phyloP scores from a whole-genome alignment of 2,797 vertebrate species.

The Apogon hyalosoma region DNA sequence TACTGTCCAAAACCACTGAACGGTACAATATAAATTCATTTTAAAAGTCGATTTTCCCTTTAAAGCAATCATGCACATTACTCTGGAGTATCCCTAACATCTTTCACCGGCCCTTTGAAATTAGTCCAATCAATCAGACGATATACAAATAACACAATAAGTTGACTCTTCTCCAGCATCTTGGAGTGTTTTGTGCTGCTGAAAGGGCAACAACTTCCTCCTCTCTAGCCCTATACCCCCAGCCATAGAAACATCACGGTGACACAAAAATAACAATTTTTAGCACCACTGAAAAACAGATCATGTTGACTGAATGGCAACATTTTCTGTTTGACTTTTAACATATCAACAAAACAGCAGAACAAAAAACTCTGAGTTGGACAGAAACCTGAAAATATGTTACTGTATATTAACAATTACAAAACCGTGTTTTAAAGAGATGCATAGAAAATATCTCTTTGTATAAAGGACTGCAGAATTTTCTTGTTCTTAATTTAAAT shows the following conservation, averaged over 20 bases:
- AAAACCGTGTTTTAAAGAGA: conserved; percentile 51
- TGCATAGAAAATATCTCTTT: conserved; percentile 38
- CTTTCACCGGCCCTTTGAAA: conserved; percentile 55
- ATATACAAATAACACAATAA: conserved; percentile 56
- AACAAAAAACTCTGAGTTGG: conserved; percentile 38
- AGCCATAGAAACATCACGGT: conserved; percentile 55
- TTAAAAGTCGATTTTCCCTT: conserved; percentile 52
- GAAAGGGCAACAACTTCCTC: conserved; percentile 68
- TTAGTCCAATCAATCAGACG: conserved; percentile 63
- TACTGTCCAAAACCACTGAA: conserved; percentile 6
- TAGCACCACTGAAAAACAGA: conserved; percentile 81
- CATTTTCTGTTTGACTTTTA: conserved; percentile 45
- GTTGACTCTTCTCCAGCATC: conserved; percentile 46
- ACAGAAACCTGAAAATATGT: conserved; percentile 42
- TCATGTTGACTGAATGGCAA: conserved; percentile 57
- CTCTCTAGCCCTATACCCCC: conserved; percentile 61
- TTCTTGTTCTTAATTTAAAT: conserved; percentile 54
- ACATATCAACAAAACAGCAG: conserved; percentile 56
- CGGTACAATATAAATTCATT: conserved; percentile 21
- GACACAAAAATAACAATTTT: conserved; percentile 71
- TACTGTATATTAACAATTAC: conserved; percentile 37
- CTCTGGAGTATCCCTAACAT: conserved; percentile 48
- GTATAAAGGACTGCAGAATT: conserved; percentile 43
- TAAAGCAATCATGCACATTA: conserved; percentile 41
- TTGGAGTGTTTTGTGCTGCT: conserved; percentile 50